Base-by-base conservation (phyloP, 2,888 invertebrate genomes). In the Nomada goodeniana region DNA sequence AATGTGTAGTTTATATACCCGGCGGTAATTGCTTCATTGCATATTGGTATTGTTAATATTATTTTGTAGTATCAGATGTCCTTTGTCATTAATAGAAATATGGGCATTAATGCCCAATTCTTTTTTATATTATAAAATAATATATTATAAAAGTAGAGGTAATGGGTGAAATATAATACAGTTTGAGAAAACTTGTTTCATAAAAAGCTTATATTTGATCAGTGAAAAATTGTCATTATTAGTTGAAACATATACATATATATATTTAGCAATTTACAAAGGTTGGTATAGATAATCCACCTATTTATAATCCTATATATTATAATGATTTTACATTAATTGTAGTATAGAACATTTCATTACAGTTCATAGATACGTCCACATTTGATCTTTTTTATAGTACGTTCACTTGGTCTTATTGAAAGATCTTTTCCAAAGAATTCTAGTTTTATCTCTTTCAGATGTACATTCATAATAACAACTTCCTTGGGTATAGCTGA, bases 401-500 rank as follows among this genome's bases (percentile, higher is more conserved):
- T 96, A 84, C 98, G 94, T 88, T 98, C 98, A 1, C 96, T 96
- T 0, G 98, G 96, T 82, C 96, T 95, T n/a, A 96, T 95, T 88
- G 95, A 95, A 70, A 98, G 95, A 92, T 97, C 96, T 93, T 97
- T 98, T 11, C 98, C 98, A 94, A 97, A 97, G 68, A 98, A 94
- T 68, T 96, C 96, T 82, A 97, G 95, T 76, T 94, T 94, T 84
- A 95, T 94, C 42, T 95, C 95, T 23, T 95, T 95, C 63, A 98
- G 91, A 80, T 95, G 94, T 87, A 98, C 95, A 82, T 95, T 95
- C 94, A 99, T 98, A 2, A 97, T 96, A 90, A 96, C 96, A 72
- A 96, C 96, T 88, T 95, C 95, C 92, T 99, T 99, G 2, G 98
- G 97, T 86, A 99, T 95, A 36, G 96, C 96, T 96, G 92, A 77